Conservation (phyloP, 1,140 invertebrate species). For the Macrostomum lignano region DNA sequence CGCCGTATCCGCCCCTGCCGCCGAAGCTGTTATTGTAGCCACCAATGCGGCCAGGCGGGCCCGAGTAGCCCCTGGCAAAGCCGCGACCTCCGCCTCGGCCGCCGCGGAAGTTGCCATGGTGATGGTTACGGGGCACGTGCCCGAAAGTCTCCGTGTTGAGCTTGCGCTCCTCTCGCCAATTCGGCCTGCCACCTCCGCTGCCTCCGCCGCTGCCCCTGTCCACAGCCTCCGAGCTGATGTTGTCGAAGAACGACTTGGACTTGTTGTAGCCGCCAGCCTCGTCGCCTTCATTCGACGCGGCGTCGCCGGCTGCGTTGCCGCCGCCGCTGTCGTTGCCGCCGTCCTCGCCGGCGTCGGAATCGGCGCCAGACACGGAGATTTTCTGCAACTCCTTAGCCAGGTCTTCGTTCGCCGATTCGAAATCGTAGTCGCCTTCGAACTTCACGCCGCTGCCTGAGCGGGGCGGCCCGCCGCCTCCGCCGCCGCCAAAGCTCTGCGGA, state of each 20-base stretch:
- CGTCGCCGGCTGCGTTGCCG: too few relatives aligned
- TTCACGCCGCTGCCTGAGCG: constrained; percentile 18
- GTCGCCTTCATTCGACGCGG: constrained; percentile 12
- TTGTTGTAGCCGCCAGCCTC: constrained; percentile 51
- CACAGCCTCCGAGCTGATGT: constrained; percentile 84
- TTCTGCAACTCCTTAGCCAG: constrained; percentile 1
- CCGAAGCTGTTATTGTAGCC: too few relatives aligned
- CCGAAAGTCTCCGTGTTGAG: constrained; percentile 93
- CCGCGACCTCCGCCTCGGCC: too few relatives aligned
- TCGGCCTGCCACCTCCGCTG: too few relatives aligned
- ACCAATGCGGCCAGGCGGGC: too few relatives aligned
- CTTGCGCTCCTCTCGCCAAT: constrained; percentile 84
- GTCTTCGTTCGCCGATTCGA: constrained; percentile 1
- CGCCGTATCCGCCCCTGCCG: too few relatives aligned
- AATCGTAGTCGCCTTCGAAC: constrained; percentile 1
- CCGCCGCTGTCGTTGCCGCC: too few relatives aligned
- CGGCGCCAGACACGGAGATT: neutral
- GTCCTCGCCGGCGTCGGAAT: neutral
- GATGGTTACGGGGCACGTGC: too few relatives aligned
- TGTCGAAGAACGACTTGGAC: constrained; percentile 90
- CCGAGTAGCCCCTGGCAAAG: too few relatives aligned
- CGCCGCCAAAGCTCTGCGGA: too few relatives aligned
- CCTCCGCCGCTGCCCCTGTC: constrained; percentile 61
- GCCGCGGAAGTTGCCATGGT: too few relatives aligned
- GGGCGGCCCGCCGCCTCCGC: constrained; percentile 6